phyloP scores from a whole-genome alignment of 1,140 invertebrate genomes.

The Cepaea nemoralis region DNA sequence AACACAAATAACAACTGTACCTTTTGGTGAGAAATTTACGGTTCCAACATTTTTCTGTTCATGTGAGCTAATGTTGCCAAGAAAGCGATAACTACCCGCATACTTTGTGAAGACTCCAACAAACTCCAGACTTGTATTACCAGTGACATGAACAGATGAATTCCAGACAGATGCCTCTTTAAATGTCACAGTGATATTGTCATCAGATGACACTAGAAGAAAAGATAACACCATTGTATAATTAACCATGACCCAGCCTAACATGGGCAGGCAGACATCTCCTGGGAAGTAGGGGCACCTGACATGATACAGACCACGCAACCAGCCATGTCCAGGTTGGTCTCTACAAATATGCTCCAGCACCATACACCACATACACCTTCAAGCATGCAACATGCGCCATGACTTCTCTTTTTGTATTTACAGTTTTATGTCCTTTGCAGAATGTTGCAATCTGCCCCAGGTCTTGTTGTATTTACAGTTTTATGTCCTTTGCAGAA shows the following conservation, averaged over 20 bases:
- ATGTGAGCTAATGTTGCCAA: neutral
- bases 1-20: neutral
- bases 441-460: too few relatives aligned
- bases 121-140: constrained; percentile 4
- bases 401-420: too few relatives aligned
- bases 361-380: too few relatives aligned
- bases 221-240: neutral
- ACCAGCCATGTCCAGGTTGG: too few relatives aligned
- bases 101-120: neutral
- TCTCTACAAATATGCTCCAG: too few relatives aligned
- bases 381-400: too few relatives aligned
- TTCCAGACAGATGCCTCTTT: neutral
- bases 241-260: neutral
- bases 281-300: too few relatives aligned
- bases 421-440: too few relatives aligned
- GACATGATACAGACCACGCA: too few relatives aligned
- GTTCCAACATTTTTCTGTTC: neutral
- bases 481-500: too few relatives aligned
- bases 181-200: neutral
- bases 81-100: neutral
- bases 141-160: neutral
- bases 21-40: neutral
- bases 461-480: too few relatives aligned
- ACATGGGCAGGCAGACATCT: neutral
- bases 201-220: neutral